Percentiles rank a stretch among this genome's conserved stretches.
These are phyloP conservation scores for Condylura cristata DNA, from an alignment of 2,113 vertebrate genomes.

Conservation along the genomic window DNA sequence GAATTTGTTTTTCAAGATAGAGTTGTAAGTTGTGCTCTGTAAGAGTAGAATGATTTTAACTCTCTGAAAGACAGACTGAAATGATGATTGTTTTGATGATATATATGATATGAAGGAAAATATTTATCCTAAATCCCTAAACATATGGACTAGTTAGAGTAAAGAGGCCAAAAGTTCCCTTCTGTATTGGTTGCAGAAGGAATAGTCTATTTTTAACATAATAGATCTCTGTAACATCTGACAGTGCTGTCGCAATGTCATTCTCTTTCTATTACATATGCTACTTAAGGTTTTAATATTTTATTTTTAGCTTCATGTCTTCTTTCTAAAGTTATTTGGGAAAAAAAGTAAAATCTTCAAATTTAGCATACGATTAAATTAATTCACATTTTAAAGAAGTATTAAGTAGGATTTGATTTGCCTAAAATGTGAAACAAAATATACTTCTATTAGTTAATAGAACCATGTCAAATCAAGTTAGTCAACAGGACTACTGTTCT, in stretches of 20 bases:
- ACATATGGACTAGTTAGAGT: not conserved
- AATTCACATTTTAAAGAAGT: not conserved
- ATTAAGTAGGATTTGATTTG: not conserved
- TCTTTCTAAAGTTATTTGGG: not conserved
- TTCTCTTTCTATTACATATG: not conserved
- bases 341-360: conserved; percentile 47
- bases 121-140: not conserved
- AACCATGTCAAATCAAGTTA: conserved; percentile 21
- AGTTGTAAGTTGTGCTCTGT: not conserved
- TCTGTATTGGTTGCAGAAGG: not conserved
- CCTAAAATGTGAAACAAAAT: conserved; percentile 31
- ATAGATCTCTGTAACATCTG: not conserved
- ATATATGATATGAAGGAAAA: not conserved
- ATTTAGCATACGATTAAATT: not conserved
- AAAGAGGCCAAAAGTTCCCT: not conserved
- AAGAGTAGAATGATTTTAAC: not conserved
- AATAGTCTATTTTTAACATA: not conserved
- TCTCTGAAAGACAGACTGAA: not conserved
- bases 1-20: not conserved
- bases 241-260: not conserved
- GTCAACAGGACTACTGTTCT: not conserved
- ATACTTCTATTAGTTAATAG: conserved; percentile 31
- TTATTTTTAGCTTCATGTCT: conserved; percentile 32
- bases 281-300: not conserved
- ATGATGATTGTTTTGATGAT: not conserved